Evolutionary conservation across 2,888 invertebrate genomes (phyloP).

Genomic region (Cerceris rybyensis): DNA sequence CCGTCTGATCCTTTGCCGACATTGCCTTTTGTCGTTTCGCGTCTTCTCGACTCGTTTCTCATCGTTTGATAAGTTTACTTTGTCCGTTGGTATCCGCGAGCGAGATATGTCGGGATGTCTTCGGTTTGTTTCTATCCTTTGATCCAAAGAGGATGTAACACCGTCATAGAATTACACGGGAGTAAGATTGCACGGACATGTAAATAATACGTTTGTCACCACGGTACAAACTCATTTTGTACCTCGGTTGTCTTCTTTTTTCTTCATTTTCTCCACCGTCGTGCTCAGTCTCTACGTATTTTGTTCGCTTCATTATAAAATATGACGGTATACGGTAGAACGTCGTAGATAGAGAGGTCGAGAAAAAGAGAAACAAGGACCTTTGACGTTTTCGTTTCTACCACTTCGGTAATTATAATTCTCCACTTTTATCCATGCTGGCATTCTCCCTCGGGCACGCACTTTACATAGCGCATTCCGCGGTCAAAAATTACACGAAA

Average conservation of each 20-base stretch:
- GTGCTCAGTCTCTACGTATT: constrained; percentile 14
- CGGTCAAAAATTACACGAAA: constrained; percentile 48
- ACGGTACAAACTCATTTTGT: not conserved
- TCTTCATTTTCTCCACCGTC: constrained; percentile 21
- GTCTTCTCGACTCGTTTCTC: not conserved
- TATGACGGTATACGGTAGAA: constrained; percentile 23
- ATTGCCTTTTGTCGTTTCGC: constrained; percentile 17
- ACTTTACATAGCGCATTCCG: not conserved
- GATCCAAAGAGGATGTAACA: not conserved
- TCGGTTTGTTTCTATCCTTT: not conserved
- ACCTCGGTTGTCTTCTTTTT: not conserved
- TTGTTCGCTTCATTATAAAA: constrained; percentile 38
- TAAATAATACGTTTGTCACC: constrained; percentile 27
- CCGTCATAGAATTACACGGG: constrained; percentile 14
- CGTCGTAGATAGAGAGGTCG: no score
- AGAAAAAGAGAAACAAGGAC: no score
- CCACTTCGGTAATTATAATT: constrained; percentile 30
- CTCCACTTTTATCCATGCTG: constrained; percentile 12
- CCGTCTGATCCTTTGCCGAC: constrained; percentile 43
- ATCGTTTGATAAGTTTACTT: constrained; percentile 7
- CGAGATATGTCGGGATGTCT: not conserved
- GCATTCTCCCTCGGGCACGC: not conserved
- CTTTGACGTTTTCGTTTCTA: constrained; percentile 24
- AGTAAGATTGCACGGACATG: not conserved
- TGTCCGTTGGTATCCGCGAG: not conserved